Conservation (phyloP, 2,888 invertebrate species). For the Nemurella pictetii region DNA sequence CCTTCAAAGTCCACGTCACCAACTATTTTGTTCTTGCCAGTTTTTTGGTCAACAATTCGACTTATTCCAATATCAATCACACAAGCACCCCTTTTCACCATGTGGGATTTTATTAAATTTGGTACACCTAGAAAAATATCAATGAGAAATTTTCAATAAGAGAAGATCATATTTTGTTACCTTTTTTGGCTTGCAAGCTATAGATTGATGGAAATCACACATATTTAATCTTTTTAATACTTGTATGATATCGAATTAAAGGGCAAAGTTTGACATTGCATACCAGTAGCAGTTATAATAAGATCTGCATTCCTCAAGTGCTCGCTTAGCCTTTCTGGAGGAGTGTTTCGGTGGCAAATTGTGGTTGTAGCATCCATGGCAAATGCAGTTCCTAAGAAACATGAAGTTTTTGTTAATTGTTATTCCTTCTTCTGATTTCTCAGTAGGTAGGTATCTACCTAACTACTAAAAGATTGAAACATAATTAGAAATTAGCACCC, state of each 20-base stretch:
- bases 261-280: constrained; percentile 27
- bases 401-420: too few relatives aligned
- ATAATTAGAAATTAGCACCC: too few relatives aligned
- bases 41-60: constrained; percentile 57
- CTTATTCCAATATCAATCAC: constrained; percentile 89
- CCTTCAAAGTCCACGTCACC: constrained; percentile 90
- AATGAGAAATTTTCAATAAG: constrained; percentile 28
- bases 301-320: constrained; percentile 77
- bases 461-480: too few relatives aligned
- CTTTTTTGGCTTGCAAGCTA: too few relatives aligned
- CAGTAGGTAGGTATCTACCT: too few relatives aligned
- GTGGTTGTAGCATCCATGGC: constrained; percentile 88
- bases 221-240: too few relatives aligned
- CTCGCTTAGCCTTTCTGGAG: constrained; percentile 69
- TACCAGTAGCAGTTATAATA: constrained; percentile 74
- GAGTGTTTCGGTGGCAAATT: constrained; percentile 87
- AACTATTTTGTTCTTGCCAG: constrained; percentile 73
- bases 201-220: too few relatives aligned
- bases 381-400: constrained; percentile 54
- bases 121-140: constrained; percentile 64
- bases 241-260: too few relatives aligned
- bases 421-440: too few relatives aligned
- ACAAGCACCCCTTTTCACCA: constrained; percentile 87
- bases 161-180: too few relatives aligned
- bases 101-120: constrained; percentile 74